Base-by-base conservation (phyloP, 2,888 invertebrate species). In the Xylocampa areola region DNA sequence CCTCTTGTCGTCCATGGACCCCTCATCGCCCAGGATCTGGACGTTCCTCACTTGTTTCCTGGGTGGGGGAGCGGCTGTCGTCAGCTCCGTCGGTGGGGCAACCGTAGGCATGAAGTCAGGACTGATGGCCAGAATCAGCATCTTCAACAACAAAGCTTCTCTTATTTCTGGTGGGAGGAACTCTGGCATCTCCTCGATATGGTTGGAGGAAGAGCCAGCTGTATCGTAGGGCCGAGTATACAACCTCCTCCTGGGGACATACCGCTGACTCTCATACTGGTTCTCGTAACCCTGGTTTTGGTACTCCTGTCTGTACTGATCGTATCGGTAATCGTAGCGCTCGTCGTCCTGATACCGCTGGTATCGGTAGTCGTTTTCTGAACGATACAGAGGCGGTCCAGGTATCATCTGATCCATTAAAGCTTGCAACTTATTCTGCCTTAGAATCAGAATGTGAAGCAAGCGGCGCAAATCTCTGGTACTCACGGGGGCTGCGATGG, bases 121-220 rank as follows among this genome's bases (percentile, higher is more conserved):
- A 80, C 96, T 96, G 67, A 97, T 96, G 0, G 96, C 96, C 54
- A 97, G 82, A 80, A 96, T 95, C 23, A 97, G 87, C 96, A 97
- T 96, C 77, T 96, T 95, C 75, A 96, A 82, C 6, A 97, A 85
- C 29, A 97, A 86, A 79, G 96, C 96, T 82, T 97, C 96, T 54
- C 96, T 91, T 13, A 97, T 95, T 53, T 96, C 96, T 0, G 96
- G 94, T 10, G 96, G 96, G 13, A 97, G 84, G 71, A 95, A 96
- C 66, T 96, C 95, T 5, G 95, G 95, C 55, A 84, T 76, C 19
- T 95, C 94, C 30, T 95, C 92, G 11, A 91, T 80, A 17, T 89
- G 86, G 57, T 94, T 93, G 2, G 93, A 87, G 17, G 89, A 86
- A 23, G 91, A 85, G 13, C 90, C 84, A 41, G 89, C 85, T 0